Conservation (phyloP, 2,888 invertebrate genomes). For the Hedya salicella region DNA sequence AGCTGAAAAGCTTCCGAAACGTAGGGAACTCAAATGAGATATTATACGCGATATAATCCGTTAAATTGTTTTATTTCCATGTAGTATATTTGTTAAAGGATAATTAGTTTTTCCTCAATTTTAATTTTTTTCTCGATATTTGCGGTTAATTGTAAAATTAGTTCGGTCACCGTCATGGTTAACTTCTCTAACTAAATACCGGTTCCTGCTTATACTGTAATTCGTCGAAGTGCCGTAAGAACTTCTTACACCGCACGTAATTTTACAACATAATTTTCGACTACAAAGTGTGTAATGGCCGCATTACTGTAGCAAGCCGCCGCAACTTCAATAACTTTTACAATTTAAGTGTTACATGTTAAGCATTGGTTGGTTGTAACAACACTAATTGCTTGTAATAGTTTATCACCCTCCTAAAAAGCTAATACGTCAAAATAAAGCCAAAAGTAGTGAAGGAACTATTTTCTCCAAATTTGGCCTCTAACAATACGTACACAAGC, state of each 20-base stretch:
- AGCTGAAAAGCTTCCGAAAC: too few relatives aligned
- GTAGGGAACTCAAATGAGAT: too few relatives aligned
- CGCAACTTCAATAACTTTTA: slow-evolving; percentile 1
- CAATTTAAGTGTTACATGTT: slow-evolving; percentile 3
- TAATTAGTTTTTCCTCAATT: too few relatives aligned
- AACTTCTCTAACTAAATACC: slow-evolving; percentile 5
- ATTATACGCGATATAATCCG: too few relatives aligned
- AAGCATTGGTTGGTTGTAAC: neutral
- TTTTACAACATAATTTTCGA: slow-evolving; percentile 19
- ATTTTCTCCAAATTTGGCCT: too few relatives aligned
- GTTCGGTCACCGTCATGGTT: slow-evolving; percentile 5
- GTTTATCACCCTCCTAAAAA: neutral
- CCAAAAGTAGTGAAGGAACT: too few relatives aligned
- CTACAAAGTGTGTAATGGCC: slow-evolving; percentile 15
- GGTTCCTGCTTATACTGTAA: slow-evolving; percentile 27
- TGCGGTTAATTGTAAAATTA: slow-evolving; percentile 3
- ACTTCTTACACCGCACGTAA: slow-evolving; percentile 13
- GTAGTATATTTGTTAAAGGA: too few relatives aligned
- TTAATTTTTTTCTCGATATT: neutral
- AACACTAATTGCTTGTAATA: neutral
- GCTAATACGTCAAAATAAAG: neutral
- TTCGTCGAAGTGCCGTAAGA: neutral
- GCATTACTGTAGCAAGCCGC: neutral
- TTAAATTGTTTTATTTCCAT: too few relatives aligned
- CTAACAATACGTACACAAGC: too few relatives aligned